Base-by-base conservation (phyloP, 1,140 invertebrate species). In the Drosophila micromelanica region DNA sequence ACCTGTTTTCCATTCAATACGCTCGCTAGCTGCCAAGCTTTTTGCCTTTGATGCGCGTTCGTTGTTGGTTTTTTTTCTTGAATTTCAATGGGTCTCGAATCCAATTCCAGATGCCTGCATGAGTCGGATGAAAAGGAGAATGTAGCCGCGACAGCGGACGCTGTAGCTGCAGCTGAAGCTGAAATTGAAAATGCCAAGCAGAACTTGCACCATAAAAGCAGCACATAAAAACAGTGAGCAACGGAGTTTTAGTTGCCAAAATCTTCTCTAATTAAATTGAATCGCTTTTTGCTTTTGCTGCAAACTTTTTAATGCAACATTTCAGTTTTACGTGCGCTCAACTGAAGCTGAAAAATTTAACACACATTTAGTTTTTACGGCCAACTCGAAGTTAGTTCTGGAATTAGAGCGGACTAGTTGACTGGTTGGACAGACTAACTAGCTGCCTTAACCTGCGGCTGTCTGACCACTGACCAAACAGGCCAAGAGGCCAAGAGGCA, bases 281-380 rank as follows among this genome's bases (percentile, higher is more conserved):
- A 86, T 82, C 77, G 72, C 64, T 67, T 70, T 79, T 74, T 87
- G 59, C 57, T 80, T 65, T 56, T 35, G 45, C 48, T 52, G 65
- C 40, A 82, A 86, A 86, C 63, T 86, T 86, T 86, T 86, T 82
- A 89, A 86, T 87, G 78, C 82, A 64, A 82, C 82, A 86, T 82
- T 89, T 73, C 51, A 79, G 78, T 71, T 82, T 67, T 78, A 89
- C 84, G 82, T 86, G 78, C 82, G 71, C 79, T 78, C 56, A 56
- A 72, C 62, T 79, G 57, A 73, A 87, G 71, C 82, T 67, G 72
- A 78, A 81, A 82, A 86, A 82, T 87, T 70, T 65, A 73, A 75
- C 54, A 67, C 74, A 87, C 82, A 80, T 86, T 86, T 78, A 62
- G 82, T 60, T 86, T 86, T 86, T 78, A 86, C 56, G 46, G 48